phyloP scores from a whole-genome alignment of 1,140 invertebrate species.

The Onthophagus taurus region DNA sequence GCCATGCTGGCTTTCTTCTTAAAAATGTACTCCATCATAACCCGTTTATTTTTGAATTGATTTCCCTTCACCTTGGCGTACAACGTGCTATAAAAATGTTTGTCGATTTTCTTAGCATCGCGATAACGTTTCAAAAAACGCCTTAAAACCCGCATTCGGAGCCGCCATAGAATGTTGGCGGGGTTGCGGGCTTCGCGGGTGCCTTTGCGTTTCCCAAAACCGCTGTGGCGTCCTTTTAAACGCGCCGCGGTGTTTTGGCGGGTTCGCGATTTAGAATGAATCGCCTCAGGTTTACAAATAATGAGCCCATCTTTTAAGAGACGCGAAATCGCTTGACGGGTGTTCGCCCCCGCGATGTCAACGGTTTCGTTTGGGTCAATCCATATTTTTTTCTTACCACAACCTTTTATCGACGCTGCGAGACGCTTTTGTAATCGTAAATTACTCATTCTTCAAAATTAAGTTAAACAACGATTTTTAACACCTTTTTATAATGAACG shows the following conservation, averaged over 20 bases:
- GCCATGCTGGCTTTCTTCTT: constrained; percentile 76
- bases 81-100: constrained; percentile 66
- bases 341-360: constrained; percentile 74
- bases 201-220: constrained; percentile 70
- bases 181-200: constrained; percentile 68
- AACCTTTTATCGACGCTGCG: constrained; percentile 63
- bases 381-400: constrained; percentile 77
- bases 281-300: constrained; percentile 67
- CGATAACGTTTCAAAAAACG: constrained; percentile 64
- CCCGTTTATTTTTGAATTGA: constrained; percentile 74
- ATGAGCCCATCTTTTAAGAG: constrained; percentile 74
- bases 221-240: constrained; percentile 66
- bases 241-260: constrained; percentile 60
- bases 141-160: constrained; percentile 63
- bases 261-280: constrained; percentile 65
- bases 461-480: not conserved
- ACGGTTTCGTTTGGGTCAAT: constrained; percentile 74
- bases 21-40: constrained; percentile 75
- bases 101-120: constrained; percentile 71
- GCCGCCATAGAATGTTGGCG: constrained; percentile 55
- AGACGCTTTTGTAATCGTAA: constrained; percentile 58
- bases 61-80: constrained; percentile 72
- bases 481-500: not conserved
- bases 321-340: constrained; percentile 63
- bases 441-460: constrained; percentile 15